A percentile compares a stretch with the other conserved stretches of the same genome.
phyloP scores from a whole-genome alignment of 2,797 vertebrate genomes.

The Apodemus agrarius region DNA sequence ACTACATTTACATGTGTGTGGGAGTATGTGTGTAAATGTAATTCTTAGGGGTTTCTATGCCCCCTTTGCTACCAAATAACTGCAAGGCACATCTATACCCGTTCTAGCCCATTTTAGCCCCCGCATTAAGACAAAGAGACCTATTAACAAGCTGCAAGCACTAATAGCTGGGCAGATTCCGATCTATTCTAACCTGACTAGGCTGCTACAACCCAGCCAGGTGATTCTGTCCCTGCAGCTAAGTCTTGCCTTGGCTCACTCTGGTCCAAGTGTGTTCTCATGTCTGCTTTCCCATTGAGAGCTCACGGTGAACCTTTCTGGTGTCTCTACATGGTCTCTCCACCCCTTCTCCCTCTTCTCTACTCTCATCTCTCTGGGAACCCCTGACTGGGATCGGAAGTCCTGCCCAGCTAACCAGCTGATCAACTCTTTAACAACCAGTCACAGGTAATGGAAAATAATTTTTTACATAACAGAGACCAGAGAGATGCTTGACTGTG shows the following conservation, averaged over 20 bases:
- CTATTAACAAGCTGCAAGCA: background rate
- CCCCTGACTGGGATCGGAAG: background rate
- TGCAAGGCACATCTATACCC: background rate
- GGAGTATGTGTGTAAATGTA: background rate
- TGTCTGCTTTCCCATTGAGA: background rate
- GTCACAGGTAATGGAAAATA: background rate
- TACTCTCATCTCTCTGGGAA: background rate
- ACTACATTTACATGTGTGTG: too few species aligned
- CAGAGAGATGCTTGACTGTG: background rate
- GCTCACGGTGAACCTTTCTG: background rate
- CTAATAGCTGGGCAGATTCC: background rate
- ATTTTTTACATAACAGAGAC: background rate
- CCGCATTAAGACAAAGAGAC: background rate
- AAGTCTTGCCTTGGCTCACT: background rate
- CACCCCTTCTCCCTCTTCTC: background rate
- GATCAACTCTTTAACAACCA: background rate
- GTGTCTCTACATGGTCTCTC: background rate
- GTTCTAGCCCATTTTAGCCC: background rate
- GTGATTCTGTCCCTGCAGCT: background rate
- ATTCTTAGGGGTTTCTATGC: background rate
- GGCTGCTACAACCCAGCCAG: background rate
- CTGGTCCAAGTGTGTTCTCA: background rate
- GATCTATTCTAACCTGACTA: background rate
- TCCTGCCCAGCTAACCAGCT: background rate
- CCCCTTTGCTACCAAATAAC: background rate